Conservation (phyloP, 2,888 invertebrate genomes). For the Pilophorus perplexus region DNA sequence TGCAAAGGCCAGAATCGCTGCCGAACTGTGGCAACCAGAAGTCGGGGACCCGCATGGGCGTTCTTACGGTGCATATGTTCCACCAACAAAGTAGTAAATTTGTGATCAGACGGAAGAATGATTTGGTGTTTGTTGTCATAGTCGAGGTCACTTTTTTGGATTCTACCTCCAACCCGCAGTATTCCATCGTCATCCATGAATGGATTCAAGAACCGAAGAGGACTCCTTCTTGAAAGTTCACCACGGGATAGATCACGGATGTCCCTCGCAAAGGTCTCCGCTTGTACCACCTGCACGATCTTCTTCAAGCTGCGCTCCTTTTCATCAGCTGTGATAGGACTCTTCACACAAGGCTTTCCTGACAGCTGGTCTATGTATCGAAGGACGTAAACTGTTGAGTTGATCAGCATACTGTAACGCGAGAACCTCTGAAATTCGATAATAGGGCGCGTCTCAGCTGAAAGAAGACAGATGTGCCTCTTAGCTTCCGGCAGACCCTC, state of each 20-base stretch:
- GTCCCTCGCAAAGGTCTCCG: no score
- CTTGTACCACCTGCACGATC: neutral
- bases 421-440: neutral
- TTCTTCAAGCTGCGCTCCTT: neutral
- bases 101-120: conserved; percentile 47
- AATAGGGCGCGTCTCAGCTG: neutral
- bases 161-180: conserved; percentile 30
- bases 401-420: neutral
- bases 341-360: neutral
- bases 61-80: conserved; percentile 32
- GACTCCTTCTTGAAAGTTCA: neutral
- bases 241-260: no score
- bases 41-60: conserved; percentile 46
- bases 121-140: conserved; percentile 49
- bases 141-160: conserved; percentile 46
- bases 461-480: neutral
- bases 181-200: conserved; percentile 50
- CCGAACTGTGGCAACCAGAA: conserved; percentile 44
- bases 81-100: conserved; percentile 3
- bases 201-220: conserved; percentile 46
- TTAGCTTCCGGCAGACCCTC: neutral
- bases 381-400: neutral
- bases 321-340: neutral
- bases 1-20: conserved; percentile 47
- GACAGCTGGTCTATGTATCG: neutral